Percentiles rank a stretch among this genome's conserved stretches.
Conservation (phyloP, 2,113 vertebrate genomes). For the Climacteris rufus region DNA sequence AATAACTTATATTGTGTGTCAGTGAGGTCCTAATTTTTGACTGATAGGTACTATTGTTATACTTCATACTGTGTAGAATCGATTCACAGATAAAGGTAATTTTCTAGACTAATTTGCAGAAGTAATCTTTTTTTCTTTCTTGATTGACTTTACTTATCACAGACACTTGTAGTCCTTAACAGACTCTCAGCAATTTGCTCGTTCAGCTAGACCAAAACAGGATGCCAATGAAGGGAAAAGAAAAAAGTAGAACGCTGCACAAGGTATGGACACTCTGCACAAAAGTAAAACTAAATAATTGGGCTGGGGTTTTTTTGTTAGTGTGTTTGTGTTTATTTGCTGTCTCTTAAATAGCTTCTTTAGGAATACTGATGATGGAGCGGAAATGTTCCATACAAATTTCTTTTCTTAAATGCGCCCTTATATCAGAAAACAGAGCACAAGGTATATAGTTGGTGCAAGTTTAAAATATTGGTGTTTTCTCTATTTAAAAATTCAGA, state of each 20-base stretch:
- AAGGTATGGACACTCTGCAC: constrained; percentile 62
- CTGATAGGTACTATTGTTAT: neutral
- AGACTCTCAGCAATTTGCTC: constrained; percentile 87
- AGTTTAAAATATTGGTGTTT: neutral
- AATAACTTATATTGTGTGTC: neutral
- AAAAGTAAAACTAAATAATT: neutral
- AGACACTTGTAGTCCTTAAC: constrained; percentile 65
- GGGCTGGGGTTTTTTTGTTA: neutral
- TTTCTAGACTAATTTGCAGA: neutral
- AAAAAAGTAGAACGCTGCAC: constrained; percentile 52
- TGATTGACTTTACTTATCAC: neutral
- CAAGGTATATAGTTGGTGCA: neutral
- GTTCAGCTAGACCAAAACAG: constrained; percentile 92
- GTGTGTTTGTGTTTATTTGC: neutral
- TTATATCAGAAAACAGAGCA: neutral
- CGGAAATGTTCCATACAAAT: neutral
- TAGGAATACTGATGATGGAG: neutral
- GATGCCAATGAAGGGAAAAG: constrained; percentile 75
- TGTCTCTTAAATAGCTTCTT: neutral
- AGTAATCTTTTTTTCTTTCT: neutral
- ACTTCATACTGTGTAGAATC: neutral
- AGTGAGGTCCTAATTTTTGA: neutral
- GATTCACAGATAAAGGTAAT: neutral
- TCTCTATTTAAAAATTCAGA: neutral
- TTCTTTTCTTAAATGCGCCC: neutral